Base-by-base conservation (phyloP, 2,797 vertebrate species). In the Coendou prehensilis region DNA sequence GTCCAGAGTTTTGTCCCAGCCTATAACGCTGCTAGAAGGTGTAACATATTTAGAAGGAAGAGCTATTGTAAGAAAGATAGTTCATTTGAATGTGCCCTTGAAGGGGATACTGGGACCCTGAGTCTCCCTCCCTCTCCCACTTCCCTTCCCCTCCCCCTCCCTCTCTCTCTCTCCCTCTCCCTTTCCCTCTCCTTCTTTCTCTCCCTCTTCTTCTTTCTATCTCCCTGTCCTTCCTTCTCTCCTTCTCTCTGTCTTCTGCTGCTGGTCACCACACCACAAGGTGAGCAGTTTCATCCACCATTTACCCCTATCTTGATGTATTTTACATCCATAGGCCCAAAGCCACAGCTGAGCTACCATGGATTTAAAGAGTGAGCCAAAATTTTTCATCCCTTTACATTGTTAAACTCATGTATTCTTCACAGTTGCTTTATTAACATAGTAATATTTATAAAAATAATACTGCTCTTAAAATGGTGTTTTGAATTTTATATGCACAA, bases 391-490 rank as follows among this genome's bases (percentile, higher is more conserved):
- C 13, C 9, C 20, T 73, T 73, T 73, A 22, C 45, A 4, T 73
- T 45, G 41, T 45, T 41, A 23, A 23, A 57, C n/a, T 26, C 9
- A 41, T 5, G 13, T 26, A 41, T 37, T 54, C n/a, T 23, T 59
- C 20, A 54, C 4, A 57, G 54, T 57, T 11, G 11, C 33, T 37
- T 0, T 4, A n/a, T 8, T 57, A 41, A 37, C 30, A 54, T 20
- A 33, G 15, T 45, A 78, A 33, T 37, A 87, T 22, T 57, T 26
- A 8, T 8, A 14, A 57, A 57, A 57, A 26, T 26, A 26, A 81
- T 98, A 99, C 99, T 99, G 99, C 99, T 99, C 99, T 99, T 99
- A 99, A 99, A 99, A 99, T 99, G 99, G 99, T 99, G 99, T 99
- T 99, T 99, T 99, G 99, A 99, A 99, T 99, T 99, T 99, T 98